Base-by-base conservation (phyloP, 1,140 invertebrate genomes). In the Drosophila carrolli region DNA sequence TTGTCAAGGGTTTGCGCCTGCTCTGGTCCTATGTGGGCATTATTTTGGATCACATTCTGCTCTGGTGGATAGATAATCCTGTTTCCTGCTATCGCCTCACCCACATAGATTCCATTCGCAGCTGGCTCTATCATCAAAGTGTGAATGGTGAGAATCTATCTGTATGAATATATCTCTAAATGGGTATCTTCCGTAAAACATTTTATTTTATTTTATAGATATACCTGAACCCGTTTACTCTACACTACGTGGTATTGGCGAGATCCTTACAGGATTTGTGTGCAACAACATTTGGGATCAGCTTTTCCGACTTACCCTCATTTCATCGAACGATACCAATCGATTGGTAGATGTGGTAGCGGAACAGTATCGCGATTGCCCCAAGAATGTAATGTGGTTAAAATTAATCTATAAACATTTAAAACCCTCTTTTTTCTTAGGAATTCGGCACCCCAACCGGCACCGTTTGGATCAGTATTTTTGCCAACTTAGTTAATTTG, bases 31-130 rank as follows among this genome's bases (percentile, higher is more conserved):
- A 96, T 71, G 94, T 96, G 4, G 96, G 96, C 4, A 94, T 94
- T 44, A 96, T 94, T 83, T 91, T 96, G 48, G 96, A 97, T 84
- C 96, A 97, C 74, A 94, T 96, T 5, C 93, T 97, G n/a, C 92
- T 97, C 1, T 97, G 96, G 96, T 97, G 96, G 96, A 95, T 95
- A 6, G 91, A 94, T 1, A 94, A 94, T 65, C 95, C 95, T 0
- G 93, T 96, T 6, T 95, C 95, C 16, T 94, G 94, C 40, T 94
- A 94, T 91, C 94, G 95, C 56, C 94, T 95, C 13, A 94, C 94
- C 60, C 94, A 95, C 16, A 95, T 95, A 81, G 94, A 96, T 77
- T 95, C 95, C 86, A 94, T 95, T 54, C 92, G 95, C 46, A 94
- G 95, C 78, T 95, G 95, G 95, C 93, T 96, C 43, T 92, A 93